Evolutionary conservation across 2,113 vertebrate species (phyloP), one percentile per base, ranked within the genome.

Genomic region (Panurus biarmicus): DNA sequence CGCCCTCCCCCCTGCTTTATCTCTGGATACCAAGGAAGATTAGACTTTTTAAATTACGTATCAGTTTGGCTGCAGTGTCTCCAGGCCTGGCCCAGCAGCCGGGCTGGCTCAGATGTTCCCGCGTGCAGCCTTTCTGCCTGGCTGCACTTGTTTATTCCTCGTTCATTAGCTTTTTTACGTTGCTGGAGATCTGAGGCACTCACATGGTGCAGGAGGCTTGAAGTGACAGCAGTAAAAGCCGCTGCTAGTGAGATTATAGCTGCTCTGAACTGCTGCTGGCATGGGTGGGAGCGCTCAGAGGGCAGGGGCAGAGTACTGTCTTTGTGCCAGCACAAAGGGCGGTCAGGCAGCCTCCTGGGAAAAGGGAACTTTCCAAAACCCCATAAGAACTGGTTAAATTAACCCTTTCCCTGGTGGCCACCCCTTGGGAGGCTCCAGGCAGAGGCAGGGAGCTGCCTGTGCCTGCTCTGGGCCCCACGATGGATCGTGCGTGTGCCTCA

Each of bases 191-290:
- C 93, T 94, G 90, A 96, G 86, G 85, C 61, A 35, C 93, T 96
- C 96, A 96, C 84, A 87, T 7, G 75, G 94, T 9, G 47, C 86
- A 65, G 87, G 88, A 91, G 88, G 89, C 90, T 95, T 36, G n/a
- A 91, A 88, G 90, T 96, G 95, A 96, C 95, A 96, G 96, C 90
- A 29, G 70, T 28, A 79, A 93, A 89, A 95, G 88, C 38, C 89
- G 19, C 94, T 95, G 96, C 93, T 92, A 95, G 82, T 97, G 96
- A 97, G 96, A 96, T 93, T 94, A 95, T 96, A 87, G 95, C 82
- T 53, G 94, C 92, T 93, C 20, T 60, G 73, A 69, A 3, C 64
- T 22, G 83, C 72, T 53, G 69, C 80, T 85, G 93, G 94, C 80
- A 70, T 8, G 42, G 88, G 58, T 31, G 86, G 90, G 89, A 70